phyloP scores from a whole-genome alignment of 1,140 invertebrate genomes.

The Zaprionus gabonicus region DNA sequence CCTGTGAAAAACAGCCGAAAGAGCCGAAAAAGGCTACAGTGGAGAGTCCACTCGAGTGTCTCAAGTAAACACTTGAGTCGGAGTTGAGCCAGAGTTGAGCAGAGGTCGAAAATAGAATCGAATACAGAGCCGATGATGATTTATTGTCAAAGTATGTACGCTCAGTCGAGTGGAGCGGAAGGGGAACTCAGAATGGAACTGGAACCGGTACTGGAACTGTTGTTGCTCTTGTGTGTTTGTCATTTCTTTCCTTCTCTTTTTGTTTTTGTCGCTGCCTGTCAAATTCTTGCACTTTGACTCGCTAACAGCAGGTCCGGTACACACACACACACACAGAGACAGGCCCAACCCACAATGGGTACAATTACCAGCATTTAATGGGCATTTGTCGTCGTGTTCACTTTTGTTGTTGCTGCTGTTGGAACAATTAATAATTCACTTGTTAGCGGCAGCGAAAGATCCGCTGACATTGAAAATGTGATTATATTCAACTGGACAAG shows the following conservation, averaged over 20 bases:
- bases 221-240: constrained; percentile 44
- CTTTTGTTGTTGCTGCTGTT: constrained; percentile 36
- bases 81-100: constrained; percentile 20
- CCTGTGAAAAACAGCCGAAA: constrained; percentile 71
- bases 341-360: constrained; percentile 46
- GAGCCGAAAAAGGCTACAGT: constrained; percentile 23
- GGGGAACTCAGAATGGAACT: constrained; percentile 27
- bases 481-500: constrained; percentile 47
- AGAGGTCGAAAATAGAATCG: constrained; percentile 68
- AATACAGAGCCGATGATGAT: constrained; percentile 59
- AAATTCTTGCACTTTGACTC: constrained; percentile 79
- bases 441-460: constrained; percentile 55
- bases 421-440: constrained; percentile 76
- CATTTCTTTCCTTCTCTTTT: constrained; percentile 32
- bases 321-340: not conserved
- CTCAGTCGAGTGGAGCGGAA: constrained; percentile 56
- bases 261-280: constrained; percentile 59
- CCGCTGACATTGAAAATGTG: constrained; percentile 71
- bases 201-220: constrained; percentile 27
- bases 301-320: constrained; percentile 32
- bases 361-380: constrained; percentile 71
- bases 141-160: constrained; percentile 65
- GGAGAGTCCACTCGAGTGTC: constrained; percentile 10
- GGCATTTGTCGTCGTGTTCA: constrained; percentile 52
- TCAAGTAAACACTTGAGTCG: constrained; percentile 64